These are phyloP conservation scores for Anguilla marmorata DNA, from an alignment of 2,797 vertebrate genomes.

Conservation along the genomic window DNA sequence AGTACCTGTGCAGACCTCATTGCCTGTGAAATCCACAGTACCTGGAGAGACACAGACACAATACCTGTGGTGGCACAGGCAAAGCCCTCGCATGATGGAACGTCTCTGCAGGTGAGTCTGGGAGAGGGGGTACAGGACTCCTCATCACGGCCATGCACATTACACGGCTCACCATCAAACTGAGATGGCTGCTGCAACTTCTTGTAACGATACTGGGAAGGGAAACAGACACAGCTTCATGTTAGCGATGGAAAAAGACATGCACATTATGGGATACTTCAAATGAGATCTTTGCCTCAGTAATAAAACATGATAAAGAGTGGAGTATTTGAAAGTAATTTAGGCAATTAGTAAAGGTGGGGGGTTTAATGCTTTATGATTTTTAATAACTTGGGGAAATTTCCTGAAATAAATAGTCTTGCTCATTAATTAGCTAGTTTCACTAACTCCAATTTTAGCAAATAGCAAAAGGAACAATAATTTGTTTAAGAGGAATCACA, in stretches of 20 bases:
- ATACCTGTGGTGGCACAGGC: conserved; percentile 83
- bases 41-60: neutral
- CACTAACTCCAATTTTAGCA: neutral
- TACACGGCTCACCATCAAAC: conserved; percentile 81
- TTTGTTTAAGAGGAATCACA: neutral
- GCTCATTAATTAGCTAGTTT: neutral
- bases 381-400: neutral
- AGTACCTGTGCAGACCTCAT: neutral
- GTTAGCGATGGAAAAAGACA: conserved; percentile 53
- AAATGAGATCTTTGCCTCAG: too few species aligned
- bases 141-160: conserved; percentile 71
- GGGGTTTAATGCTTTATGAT: too few species aligned
- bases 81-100: conserved; percentile 83
- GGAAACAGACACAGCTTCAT: conserved; percentile 40
- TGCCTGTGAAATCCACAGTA: neutral
- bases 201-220: conserved; percentile 78
- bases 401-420: neutral
- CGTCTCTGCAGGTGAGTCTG: conserved; percentile 71
- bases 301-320: too few species aligned
- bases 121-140: conserved; percentile 73
- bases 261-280: neutral
- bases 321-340: too few species aligned
- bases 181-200: conserved; percentile 79
- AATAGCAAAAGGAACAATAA: neutral
- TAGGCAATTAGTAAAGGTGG: too few species aligned